Evolutionary conservation across 30 jellyfish, hydroid and myxozoan genomes (phyloP).

Genomic region (Aurelia sp.): DNA sequence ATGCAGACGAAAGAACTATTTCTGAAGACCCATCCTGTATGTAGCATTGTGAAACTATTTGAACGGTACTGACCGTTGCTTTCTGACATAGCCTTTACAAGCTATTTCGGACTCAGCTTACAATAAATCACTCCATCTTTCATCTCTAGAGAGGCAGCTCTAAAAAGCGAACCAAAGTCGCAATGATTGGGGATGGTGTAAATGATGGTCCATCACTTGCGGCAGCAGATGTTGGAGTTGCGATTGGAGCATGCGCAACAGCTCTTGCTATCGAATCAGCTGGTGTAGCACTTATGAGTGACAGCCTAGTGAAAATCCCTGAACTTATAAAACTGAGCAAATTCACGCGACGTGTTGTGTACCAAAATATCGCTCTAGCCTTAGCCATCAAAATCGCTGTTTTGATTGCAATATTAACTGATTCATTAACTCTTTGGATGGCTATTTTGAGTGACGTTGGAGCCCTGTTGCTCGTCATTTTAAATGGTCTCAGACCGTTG

Average conservation of each 20-base stretch:
- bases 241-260: conserved; percentile 93
- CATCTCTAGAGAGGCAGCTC: conserved; percentile 9
- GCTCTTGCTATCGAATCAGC: conserved; percentile 97
- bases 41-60: too few species aligned
- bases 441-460: conserved; percentile 89
- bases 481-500: conserved; percentile 90
- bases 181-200: conserved; percentile 98
- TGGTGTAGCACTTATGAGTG: conserved; percentile 89
- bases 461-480: conserved; percentile 79
- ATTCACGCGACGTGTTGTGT: conserved; percentile 67
- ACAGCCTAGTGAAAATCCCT: conserved; percentile 73
- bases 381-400: conserved; percentile 67
- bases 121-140: not conserved
- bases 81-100: too few species aligned
- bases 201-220: conserved; percentile 96
- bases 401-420: conserved; percentile 69
- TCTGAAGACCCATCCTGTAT: too few species aligned
- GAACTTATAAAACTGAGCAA: conserved; percentile 62
- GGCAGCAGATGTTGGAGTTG: conserved; percentile 98
- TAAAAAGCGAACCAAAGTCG: conserved; percentile 52
- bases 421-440: conserved; percentile 71
- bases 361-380: conserved; percentile 73
- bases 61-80: too few species aligned
- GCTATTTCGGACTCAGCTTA: not conserved
- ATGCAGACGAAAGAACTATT: too few species aligned